phyloP scores from a whole-genome alignment of 2,797 vertebrate species.

The Sebastiscus albofasciatus region DNA sequence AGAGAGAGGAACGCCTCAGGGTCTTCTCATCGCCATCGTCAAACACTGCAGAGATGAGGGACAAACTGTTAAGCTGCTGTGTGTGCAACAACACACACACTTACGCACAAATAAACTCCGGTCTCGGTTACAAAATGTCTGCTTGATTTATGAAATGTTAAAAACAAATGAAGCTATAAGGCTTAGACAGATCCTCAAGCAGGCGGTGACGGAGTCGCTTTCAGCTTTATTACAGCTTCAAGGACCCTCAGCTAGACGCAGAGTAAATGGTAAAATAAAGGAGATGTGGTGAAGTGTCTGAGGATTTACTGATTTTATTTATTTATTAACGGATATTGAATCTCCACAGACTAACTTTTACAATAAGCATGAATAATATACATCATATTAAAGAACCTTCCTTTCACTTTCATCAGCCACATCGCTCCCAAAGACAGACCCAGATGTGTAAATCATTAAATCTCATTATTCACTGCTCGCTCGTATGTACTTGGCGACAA shows the following conservation, averaged over 20 bases:
- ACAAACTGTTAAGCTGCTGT: constrained; percentile 38
- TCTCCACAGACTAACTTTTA: neutral
- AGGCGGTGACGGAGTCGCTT: neutral
- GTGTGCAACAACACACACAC: constrained; percentile 28
- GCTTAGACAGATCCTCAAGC: constrained; percentile 6
- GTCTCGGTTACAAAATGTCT: constrained; percentile 29
- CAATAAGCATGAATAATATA: neutral
- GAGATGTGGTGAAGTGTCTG: neutral
- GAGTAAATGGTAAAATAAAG: constrained; percentile 3
- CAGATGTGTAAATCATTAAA: neutral
- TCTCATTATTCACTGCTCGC: neutral
- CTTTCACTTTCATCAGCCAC: neutral
- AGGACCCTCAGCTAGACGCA: neutral
- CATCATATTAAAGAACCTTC: neutral
- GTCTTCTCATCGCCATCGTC: constrained; percentile 89
- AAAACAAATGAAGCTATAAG: constrained; percentile 21
- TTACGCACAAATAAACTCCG: constrained; percentile 4
- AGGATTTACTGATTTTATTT: neutral
- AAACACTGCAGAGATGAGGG: constrained; percentile 81
- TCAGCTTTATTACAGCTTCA: constrained; percentile 9
- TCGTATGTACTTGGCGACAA: constrained; percentile 1
- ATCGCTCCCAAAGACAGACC: neutral
- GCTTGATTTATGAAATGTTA: constrained; percentile 12
- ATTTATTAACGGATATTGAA: neutral
- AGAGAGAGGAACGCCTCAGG: constrained; percentile 86